phyloP scores from a whole-genome alignment of 2,888 invertebrate genomes.

The Drosophila maculinotata region DNA sequence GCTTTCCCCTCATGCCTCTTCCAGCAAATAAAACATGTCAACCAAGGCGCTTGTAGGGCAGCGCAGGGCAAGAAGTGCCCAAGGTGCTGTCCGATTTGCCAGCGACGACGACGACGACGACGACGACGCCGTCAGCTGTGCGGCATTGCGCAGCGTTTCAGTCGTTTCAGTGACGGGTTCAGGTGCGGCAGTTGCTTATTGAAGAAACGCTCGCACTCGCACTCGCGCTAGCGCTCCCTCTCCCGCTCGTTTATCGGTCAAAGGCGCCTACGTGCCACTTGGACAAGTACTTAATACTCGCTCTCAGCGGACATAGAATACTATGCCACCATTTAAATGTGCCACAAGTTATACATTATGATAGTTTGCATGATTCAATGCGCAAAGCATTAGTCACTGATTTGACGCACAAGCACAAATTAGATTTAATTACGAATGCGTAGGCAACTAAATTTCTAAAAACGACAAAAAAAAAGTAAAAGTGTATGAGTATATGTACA shows the following conservation, averaged over 20 bases:
- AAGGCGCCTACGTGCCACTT: constrained; percentile 40
- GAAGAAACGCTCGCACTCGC: constrained; percentile 21
- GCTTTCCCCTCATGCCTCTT: background rate
- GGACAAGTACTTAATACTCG: background rate
- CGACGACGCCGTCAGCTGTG: constrained; percentile 28
- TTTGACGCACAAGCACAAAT: constrained; percentile 15
- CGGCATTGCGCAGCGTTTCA: constrained; percentile 55
- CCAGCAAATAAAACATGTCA: constrained; percentile 61
- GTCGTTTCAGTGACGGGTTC: constrained; percentile 75
- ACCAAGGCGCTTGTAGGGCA: constrained; percentile 37
- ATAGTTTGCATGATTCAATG: constrained; percentile 33
- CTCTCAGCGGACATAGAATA: background rate
- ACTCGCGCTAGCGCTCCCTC: constrained; percentile 11
- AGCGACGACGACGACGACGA: constrained; percentile 16
- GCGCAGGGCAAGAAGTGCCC: constrained; percentile 49
- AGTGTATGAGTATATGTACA: constrained; percentile 2
- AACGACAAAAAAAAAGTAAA: background rate
- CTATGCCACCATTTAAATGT: too few species aligned
- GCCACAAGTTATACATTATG: constrained; percentile 9
- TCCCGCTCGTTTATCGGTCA: constrained; percentile 55
- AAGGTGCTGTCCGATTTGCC: constrained; percentile 18
- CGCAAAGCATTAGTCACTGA: constrained; percentile 28
- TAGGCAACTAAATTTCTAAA: background rate
- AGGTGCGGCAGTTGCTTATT: constrained; percentile 71
- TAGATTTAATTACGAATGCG: constrained; percentile 19